Evolutionary conservation across 2,888 invertebrate species (phyloP).

Genomic region (Pristionchus entomophagus): DNA sequence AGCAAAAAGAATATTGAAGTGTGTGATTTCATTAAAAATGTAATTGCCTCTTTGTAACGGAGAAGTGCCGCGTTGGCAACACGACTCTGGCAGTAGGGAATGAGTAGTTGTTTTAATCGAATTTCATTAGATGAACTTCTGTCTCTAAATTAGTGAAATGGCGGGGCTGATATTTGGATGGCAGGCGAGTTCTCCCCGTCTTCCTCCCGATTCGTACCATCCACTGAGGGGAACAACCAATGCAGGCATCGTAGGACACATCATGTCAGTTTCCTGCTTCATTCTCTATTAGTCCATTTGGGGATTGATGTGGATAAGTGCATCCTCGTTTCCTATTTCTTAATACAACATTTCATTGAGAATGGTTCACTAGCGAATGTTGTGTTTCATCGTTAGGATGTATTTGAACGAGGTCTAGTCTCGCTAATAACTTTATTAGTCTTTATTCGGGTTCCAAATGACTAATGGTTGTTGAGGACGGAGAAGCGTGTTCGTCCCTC

Average conservation of each 20-base stretch:
- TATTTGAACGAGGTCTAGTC: too few species aligned
- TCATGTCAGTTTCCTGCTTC: constrained; percentile 12
- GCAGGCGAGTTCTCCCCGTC: constrained; percentile 29
- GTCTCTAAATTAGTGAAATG: too few species aligned
- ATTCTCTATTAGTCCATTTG: background rate
- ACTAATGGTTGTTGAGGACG: background rate
- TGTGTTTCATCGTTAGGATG: too few species aligned
- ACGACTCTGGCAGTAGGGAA: too few species aligned
- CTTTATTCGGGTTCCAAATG: background rate
- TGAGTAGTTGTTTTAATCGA: too few species aligned
- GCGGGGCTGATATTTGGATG: background rate
- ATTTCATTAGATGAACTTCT: too few species aligned
- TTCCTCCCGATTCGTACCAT: constrained; percentile 43
- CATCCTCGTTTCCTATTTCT: background rate
- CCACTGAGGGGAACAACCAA: background rate
- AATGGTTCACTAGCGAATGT: too few species aligned
- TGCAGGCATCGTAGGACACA: constrained; percentile 36
- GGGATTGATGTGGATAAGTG: background rate
- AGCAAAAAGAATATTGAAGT: too few species aligned
- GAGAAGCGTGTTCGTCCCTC: constrained; percentile 39
- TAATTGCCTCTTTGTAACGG: too few species aligned
- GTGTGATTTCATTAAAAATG: too few species aligned
- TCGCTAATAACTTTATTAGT: background rate
- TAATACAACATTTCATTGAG: background rate
- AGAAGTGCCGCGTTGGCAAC: too few species aligned